phyloP scores from a whole-genome alignment of 1,140 invertebrate genomes.

The Drosophila athabasca region DNA sequence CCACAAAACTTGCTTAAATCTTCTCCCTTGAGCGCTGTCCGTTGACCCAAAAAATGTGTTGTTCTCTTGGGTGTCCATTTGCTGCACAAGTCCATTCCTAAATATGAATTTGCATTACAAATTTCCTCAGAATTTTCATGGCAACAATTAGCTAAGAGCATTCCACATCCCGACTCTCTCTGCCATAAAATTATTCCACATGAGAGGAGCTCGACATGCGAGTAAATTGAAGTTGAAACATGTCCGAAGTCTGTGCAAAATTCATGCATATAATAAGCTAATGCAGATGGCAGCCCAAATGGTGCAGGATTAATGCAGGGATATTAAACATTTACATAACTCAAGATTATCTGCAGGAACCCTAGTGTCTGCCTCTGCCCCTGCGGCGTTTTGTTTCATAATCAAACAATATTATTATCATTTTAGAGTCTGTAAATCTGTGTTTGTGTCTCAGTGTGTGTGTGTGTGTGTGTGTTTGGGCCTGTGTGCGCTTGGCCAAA shows the following conservation, averaged over 20 bases:
- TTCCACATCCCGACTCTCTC: constrained; percentile 3
- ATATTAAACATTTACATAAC: constrained; percentile 47
- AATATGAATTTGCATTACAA: constrained; percentile 42
- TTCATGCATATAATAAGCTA: constrained; percentile 23
- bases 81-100: constrained; percentile 17
- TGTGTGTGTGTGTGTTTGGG: constrained; percentile 26
- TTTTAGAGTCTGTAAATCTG: constrained; percentile 14
- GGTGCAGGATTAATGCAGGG: background rate
- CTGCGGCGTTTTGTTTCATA: constrained; percentile 31
- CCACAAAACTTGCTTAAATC: too few relatives aligned
- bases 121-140: constrained; percentile 28
- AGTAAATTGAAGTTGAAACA: constrained; percentile 12
- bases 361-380: background rate
- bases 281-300: constrained; percentile 1
- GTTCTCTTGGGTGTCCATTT: constrained; percentile 4
- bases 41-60: background rate
- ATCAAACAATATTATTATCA: constrained; percentile 42
- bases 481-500: constrained; percentile 32
- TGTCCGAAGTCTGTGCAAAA: constrained; percentile 1
- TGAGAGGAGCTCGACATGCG: constrained; percentile 14
- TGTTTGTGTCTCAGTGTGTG: constrained; percentile 18
- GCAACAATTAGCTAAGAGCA: constrained; percentile 32
- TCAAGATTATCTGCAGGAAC: constrained; percentile 11
- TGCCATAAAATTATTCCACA: constrained; percentile 18
- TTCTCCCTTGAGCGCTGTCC: constrained; percentile 6